Percentiles rank a stretch among this genome's conserved stretches.
phyloP scores from a whole-genome alignment of 1,140 invertebrate species.

The Drosophila gunungcola region DNA sequence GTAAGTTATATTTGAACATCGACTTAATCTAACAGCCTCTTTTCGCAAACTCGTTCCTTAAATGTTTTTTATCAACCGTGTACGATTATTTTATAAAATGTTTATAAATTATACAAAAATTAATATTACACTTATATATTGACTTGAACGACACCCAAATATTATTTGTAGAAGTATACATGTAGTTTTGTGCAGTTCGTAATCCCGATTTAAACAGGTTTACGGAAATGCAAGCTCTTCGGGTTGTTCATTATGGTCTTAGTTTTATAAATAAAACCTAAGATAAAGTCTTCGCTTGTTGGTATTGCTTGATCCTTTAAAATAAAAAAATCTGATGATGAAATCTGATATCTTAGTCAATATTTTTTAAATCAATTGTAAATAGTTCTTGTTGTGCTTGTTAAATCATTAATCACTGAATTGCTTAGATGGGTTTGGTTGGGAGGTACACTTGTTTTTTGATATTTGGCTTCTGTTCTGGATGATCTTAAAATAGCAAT shows the following conservation, averaged over 20 bases:
- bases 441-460: conserved; percentile 50
- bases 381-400: conserved; percentile 14
- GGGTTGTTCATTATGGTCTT: conserved; percentile 6
- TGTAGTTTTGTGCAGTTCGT: conserved; percentile 1
- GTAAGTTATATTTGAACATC: conserved; percentile 19
- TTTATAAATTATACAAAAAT: neutral
- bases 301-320: conserved; percentile 22
- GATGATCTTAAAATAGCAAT: conserved; percentile 9
- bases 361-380: neutral
- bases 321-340: conserved; percentile 1
- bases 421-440: conserved; percentile 36
- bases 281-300: conserved; percentile 10
- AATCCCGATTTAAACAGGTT: neutral
- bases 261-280: conserved; percentile 13
- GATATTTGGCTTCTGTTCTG: conserved; percentile 57
- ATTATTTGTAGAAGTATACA: conserved; percentile 13
- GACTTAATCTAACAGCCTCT: conserved; percentile 58
- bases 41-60: conserved; percentile 25
- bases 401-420: conserved; percentile 11
- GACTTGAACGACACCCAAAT: conserved; percentile 21
- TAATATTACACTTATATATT: no score
- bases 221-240: conserved; percentile 7
- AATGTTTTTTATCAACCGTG: neutral
- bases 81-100: neutral
- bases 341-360: neutral